Conservation (phyloP, 2,888 invertebrate species). For the Lottia scabra region DNA sequence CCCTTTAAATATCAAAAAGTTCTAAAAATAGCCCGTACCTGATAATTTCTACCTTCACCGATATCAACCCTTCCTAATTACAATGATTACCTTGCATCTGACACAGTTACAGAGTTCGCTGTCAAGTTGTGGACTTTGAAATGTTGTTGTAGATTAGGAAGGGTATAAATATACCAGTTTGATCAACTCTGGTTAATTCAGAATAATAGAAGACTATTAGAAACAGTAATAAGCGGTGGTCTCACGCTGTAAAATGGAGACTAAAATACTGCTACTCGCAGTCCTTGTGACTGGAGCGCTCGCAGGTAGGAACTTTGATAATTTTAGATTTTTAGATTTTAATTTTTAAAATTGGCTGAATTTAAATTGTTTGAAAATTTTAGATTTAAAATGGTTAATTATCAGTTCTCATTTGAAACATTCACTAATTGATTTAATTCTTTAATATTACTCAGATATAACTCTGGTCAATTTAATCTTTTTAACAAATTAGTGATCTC, state of each 20-base stretch:
- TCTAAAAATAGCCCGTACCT: no score
- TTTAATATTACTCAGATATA: no score
- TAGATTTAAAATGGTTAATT: no score
- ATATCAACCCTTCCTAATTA: no score
- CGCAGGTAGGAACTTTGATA: constrained; percentile 8
- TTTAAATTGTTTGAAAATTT: no score
- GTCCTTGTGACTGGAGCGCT: constrained; percentile 13
- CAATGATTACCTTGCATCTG: neutral
- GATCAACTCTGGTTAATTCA: neutral
- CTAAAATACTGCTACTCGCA: constrained; percentile 3
- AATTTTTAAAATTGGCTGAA: no score
- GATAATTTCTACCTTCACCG: no score
- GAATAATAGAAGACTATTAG: neutral
- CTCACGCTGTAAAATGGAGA: neutral
- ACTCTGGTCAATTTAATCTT: no score
- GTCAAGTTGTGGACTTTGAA: neutral
- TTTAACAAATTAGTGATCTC: no score
- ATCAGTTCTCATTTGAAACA: no score
- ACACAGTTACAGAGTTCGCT: neutral
- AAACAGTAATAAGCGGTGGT: neutral
- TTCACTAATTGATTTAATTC: no score
- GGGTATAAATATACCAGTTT: neutral
- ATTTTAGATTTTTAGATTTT: neutral
- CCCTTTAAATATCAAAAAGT: no score
- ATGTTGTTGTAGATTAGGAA: neutral